Evolutionary conservation across 2,888 invertebrate species (phyloP).

Genomic region (Schizotus pectinicornis): DNA sequence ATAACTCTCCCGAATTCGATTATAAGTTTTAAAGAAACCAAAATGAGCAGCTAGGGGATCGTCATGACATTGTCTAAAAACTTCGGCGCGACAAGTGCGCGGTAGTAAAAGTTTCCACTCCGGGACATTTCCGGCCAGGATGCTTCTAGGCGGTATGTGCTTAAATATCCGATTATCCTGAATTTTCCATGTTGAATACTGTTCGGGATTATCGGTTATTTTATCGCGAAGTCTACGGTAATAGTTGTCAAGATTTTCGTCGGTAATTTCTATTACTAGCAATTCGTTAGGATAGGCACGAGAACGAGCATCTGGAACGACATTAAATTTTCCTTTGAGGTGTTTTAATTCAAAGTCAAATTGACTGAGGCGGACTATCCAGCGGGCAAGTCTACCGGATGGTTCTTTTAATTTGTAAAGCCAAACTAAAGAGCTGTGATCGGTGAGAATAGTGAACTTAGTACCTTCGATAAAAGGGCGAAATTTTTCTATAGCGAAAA

Average conservation of each 20-base stretch:
- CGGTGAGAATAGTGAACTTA: neutral
- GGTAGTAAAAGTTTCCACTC: too few species aligned
- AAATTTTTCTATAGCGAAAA: neutral
- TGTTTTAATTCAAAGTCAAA: neutral
- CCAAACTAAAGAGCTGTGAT: neutral
- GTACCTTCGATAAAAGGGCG: neutral
- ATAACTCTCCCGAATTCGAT: neutral
- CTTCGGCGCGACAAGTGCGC: too few species aligned
- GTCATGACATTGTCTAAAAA: slow-evolving; percentile 2
- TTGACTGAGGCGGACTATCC: neutral
- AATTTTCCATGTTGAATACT: neutral
- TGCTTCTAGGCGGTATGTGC: neutral
- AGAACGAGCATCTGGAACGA: neutral
- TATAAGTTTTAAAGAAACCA: neutral
- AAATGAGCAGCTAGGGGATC: slow-evolving; percentile 1
- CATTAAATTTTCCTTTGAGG: neutral
- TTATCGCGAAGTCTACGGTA: neutral
- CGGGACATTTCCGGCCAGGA: too few species aligned
- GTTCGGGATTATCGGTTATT: neutral
- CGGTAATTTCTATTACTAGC: neutral
- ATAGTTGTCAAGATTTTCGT: neutral
- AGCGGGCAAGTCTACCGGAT: neutral
- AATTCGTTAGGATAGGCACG: neutral
- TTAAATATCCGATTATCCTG: neutral
- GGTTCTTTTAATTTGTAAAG: neutral